phyloP scores from a whole-genome alignment of 2,888 invertebrate genomes.

The Lasioglossum calceatum region DNA sequence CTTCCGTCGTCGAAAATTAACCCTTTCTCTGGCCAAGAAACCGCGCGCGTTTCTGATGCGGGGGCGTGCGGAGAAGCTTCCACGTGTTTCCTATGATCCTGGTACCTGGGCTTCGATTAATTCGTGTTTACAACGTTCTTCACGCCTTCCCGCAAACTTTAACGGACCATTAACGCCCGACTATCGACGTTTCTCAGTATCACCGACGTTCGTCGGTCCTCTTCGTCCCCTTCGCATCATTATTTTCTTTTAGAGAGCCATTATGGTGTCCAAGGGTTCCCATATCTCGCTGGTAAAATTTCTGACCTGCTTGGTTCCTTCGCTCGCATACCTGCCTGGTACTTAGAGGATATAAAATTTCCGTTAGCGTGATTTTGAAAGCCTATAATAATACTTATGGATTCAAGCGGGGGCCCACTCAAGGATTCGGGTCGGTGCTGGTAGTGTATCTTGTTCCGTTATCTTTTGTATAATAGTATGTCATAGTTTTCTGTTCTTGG shows the following conservation, averaged over 20 bases:
- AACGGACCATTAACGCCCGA: slow-evolving; percentile 74
- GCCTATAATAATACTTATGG: slow-evolving; percentile 1
- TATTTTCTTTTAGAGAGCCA: neutral
- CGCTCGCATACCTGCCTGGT: slow-evolving; percentile 69
- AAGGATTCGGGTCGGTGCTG: slow-evolving; percentile 12
- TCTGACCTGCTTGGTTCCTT: slow-evolving; percentile 50
- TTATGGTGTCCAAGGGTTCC: neutral
- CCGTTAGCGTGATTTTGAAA: slow-evolving; percentile 77
- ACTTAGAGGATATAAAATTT: slow-evolving; percentile 78
- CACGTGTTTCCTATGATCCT: slow-evolving; percentile 71
- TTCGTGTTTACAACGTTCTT: slow-evolving; percentile 82
- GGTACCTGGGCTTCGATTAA: slow-evolving; percentile 79
- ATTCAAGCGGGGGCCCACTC: neutral
- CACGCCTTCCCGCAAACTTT: slow-evolving; percentile 76
- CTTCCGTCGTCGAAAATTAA: slow-evolving; percentile 69
- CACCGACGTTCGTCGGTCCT: slow-evolving; percentile 5
- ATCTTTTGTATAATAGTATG: neutral
- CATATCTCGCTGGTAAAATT: slow-evolving; percentile 1
- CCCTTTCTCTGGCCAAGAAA: slow-evolving; percentile 69
- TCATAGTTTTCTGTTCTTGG: neutral
- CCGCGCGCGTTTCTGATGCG: slow-evolving; percentile 12
- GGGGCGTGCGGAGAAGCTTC: slow-evolving; percentile 35
- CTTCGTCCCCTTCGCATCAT: slow-evolving; percentile 16
- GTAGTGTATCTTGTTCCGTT: neutral
- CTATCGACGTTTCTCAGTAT: slow-evolving; percentile 60